Conservation (phyloP, 2,797 vertebrate species). For the Falco novaeseelandiae region DNA sequence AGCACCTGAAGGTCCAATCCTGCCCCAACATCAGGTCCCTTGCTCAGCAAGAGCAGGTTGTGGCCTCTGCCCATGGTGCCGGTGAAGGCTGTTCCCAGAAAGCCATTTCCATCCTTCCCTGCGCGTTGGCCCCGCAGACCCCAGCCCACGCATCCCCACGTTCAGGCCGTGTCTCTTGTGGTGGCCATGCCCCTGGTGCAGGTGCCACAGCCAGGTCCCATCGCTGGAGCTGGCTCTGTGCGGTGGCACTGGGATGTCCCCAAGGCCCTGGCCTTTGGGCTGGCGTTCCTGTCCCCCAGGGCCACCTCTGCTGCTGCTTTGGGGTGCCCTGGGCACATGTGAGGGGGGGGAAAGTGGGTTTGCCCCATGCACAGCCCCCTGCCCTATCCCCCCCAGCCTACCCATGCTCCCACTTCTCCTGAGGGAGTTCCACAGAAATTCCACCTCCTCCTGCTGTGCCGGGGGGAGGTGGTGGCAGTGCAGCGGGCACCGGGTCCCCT, state of each 20-base stretch:
- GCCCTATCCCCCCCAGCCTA: not conserved
- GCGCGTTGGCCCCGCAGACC: not conserved
- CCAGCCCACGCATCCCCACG: fast-evolving
- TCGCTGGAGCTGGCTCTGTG: not conserved
- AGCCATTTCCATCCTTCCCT: fast-evolving
- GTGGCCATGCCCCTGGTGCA: fast-evolving
- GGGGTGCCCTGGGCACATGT: fast-evolving
- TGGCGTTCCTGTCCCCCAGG: not conserved
- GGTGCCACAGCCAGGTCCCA: fast-evolving
- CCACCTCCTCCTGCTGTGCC: not conserved
- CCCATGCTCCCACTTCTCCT: not conserved
- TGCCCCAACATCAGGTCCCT: not conserved
- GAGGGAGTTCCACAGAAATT: not conserved
- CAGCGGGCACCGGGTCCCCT: not conserved
- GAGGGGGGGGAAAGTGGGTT: not conserved
- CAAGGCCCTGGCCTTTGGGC: not conserved
- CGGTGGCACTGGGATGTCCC: not conserved
- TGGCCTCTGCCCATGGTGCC: fast-evolving
- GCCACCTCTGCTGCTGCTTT: not conserved
- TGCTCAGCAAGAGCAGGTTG: not conserved
- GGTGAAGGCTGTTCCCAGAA: not conserved
- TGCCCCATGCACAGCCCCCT: not conserved
- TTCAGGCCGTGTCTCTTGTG: not conserved
- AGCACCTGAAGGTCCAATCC: not conserved
- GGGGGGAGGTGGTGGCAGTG: not conserved